Conservation (phyloP, 2,888 invertebrate species). For the Dryobotodes eremita region DNA sequence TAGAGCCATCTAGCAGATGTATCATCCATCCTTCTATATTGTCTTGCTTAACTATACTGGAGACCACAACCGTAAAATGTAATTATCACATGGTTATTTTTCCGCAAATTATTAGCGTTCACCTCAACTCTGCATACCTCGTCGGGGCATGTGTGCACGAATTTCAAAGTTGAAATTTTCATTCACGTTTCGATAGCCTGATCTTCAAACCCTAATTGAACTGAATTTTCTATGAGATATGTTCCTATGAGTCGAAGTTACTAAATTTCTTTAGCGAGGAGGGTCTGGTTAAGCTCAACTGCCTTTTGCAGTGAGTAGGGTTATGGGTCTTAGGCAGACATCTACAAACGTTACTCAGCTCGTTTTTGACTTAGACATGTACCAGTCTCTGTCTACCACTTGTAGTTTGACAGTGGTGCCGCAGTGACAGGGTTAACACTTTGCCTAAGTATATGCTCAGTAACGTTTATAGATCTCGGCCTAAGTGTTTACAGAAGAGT, state of each 20-base stretch:
- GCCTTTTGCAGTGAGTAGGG: constrained; percentile 12
- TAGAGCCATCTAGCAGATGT: not conserved
- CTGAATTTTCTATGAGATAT: constrained; percentile 48
- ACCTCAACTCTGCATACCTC: not conserved
- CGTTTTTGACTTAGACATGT: not conserved
- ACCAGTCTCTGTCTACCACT: not conserved
- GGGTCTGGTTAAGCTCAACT: constrained; percentile 19
- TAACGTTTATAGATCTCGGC: not conserved
- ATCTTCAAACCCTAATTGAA: constrained; percentile 42
- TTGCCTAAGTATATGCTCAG: not conserved
- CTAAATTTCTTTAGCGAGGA: constrained; percentile 4
- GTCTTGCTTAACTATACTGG: no score
- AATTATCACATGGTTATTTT: not conserved
- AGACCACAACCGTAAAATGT: no score
- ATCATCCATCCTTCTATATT: not conserved
- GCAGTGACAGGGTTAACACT: not conserved
- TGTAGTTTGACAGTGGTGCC: not conserved
- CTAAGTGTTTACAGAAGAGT: not conserved
- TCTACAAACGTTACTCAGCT: not conserved
- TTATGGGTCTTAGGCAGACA: not conserved
- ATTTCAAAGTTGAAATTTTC: constrained; percentile 23
- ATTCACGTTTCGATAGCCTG: constrained; percentile 10
- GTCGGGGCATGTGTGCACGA: not conserved
- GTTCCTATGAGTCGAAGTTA: constrained; percentile 8
- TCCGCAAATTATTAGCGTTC: not conserved